Evolutionary conservation across 2,797 vertebrate genomes (phyloP).

Genomic region (Megalops cyprinoides): DNA sequence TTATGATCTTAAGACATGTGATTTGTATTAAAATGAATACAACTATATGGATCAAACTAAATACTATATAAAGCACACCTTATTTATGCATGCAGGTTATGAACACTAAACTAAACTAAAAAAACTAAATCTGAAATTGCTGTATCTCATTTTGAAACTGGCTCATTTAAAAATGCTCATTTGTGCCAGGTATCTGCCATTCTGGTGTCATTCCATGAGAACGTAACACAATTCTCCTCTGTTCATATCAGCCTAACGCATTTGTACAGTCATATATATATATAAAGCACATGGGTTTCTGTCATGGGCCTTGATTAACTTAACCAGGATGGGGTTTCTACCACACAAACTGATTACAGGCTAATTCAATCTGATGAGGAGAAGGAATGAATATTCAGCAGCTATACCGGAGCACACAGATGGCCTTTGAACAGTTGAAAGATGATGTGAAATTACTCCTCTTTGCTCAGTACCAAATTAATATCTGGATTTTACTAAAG

Average conservation of each 20-base stretch:
- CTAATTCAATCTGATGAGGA: slow-evolving; percentile 74
- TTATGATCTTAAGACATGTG: too few relatives aligned
- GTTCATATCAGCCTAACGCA: slow-evolving; percentile 23
- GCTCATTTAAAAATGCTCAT: too few relatives aligned
- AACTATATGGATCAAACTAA: too few relatives aligned
- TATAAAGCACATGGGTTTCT: slow-evolving; percentile 50
- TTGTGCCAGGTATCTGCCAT: too few relatives aligned
- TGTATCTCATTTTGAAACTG: too few relatives aligned
- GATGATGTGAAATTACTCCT: slow-evolving; percentile 62
- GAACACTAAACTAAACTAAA: too few relatives aligned
- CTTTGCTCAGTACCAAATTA: slow-evolving; percentile 57
- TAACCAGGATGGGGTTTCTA: slow-evolving; percentile 55
- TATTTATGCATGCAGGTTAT: too few relatives aligned
- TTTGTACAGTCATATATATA: slow-evolving; percentile 31
- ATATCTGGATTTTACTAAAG: slow-evolving; percentile 50
- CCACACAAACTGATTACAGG: slow-evolving; percentile 6
- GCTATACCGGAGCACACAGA: slow-evolving; percentile 70
- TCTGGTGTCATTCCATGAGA: too few relatives aligned
- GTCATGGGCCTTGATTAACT: slow-evolving; percentile 64
- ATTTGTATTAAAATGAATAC: too few relatives aligned
- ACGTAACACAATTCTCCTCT: too few relatives aligned
- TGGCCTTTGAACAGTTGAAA: slow-evolving; percentile 71
- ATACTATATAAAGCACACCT: too few relatives aligned
- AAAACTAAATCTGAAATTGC: too few relatives aligned
- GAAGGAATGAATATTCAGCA: slow-evolving; percentile 78